A percentile compares a stretch with the other conserved stretches of the same genome.
phyloP scores from a whole-genome alignment of 2,797 vertebrate genomes.

The Falco rusticolus region DNA sequence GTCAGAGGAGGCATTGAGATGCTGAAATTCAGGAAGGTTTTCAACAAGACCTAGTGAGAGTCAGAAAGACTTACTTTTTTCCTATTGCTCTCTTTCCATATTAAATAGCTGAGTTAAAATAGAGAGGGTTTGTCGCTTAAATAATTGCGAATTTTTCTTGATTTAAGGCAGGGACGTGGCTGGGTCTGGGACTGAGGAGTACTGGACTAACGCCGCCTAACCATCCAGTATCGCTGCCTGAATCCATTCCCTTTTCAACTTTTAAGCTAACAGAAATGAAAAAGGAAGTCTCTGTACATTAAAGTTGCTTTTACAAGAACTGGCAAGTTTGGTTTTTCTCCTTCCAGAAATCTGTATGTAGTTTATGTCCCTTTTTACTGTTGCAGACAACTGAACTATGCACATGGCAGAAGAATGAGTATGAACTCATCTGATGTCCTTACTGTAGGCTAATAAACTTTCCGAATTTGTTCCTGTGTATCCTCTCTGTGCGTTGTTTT shows the following conservation, averaged over 20 bases:
- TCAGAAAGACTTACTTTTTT: neutral
- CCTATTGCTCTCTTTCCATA: neutral
- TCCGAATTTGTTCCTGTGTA: neutral
- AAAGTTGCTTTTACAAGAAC: neutral
- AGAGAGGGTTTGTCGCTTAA: neutral
- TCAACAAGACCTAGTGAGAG: neutral
- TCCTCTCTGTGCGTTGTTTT: neutral
- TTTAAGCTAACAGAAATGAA: neutral
- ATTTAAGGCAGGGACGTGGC: neutral
- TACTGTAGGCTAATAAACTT: neutral
- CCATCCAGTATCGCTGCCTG: neutral
- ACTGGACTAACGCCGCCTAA: neutral
- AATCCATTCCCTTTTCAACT: neutral
- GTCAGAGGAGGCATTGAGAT: neutral
- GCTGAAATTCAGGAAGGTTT: neutral
- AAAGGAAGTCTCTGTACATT: neutral
- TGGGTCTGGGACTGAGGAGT: neutral
- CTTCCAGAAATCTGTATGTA: neutral
- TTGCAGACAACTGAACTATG: neutral
- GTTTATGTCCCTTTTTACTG: neutral
- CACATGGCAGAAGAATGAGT: neutral
- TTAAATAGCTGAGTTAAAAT: neutral
- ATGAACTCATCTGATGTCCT: neutral
- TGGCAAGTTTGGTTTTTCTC: neutral
- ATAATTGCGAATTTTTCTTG: neutral